These are phyloP conservation scores for Rhabdomys dilectus DNA, from an alignment of 2,113 vertebrate genomes.

Conservation along the genomic window DNA sequence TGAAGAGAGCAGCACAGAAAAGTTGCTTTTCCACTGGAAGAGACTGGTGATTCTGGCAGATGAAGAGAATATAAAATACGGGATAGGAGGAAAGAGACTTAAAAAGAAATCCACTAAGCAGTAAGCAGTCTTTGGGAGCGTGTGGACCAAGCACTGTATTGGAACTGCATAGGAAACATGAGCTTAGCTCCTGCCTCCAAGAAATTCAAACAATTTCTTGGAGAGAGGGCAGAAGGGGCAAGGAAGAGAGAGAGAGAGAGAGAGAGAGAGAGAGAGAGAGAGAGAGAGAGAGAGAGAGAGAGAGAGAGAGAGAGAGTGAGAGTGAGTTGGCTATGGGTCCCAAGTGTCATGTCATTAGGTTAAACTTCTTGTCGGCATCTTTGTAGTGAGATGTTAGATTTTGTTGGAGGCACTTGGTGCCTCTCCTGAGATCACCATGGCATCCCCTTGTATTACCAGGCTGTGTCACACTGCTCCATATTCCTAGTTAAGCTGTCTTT, in stretches of 20 bases:
- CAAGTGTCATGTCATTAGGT: not conserved
- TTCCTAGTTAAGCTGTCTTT: not conserved
- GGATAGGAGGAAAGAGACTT: not conserved
- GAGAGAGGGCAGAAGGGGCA: too few relatives aligned
- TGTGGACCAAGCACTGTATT: not conserved
- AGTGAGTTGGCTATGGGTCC: not conserved
- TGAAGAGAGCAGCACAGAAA: not conserved
- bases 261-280: not conserved
- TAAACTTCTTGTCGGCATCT: not conserved
- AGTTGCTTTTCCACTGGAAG: not conserved
- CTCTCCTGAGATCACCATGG: not conserved
- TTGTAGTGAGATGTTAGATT: slow-evolving; percentile 19
- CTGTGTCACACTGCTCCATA: not conserved
- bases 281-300: too few relatives aligned
- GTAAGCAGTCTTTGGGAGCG: not conserved
- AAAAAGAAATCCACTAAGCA: not conserved
- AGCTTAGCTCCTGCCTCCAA: not conserved
- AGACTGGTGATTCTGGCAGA: not conserved
- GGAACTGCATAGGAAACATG: not conserved
- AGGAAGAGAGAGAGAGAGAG: not conserved
- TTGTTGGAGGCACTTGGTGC: slow-evolving; percentile 4
- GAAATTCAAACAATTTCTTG: not conserved
- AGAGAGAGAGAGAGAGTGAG: not conserved
- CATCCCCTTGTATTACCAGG: not conserved
- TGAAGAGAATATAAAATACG: slow-evolving; percentile 1